phyloP scores from a whole-genome alignment of 2,888 invertebrate species.

The Criorhina ranunculi region DNA sequence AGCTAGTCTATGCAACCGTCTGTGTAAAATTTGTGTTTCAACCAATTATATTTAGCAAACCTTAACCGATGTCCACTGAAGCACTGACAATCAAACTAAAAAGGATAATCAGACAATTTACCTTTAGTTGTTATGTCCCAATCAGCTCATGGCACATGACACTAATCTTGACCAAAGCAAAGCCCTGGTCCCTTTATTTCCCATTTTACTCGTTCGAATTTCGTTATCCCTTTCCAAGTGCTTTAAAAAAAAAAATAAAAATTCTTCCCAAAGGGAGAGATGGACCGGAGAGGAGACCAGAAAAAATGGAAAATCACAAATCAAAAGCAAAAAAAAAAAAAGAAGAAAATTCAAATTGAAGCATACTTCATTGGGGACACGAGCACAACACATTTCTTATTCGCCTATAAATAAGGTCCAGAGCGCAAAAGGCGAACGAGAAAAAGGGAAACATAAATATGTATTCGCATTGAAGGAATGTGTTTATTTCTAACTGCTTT shows the following conservation, averaged over 20 bases:
- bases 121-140: slow-evolving; percentile 3
- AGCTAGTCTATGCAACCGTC: too few species aligned
- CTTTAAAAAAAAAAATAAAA: slow-evolving; percentile 17
- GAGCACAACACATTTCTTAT: slow-evolving; percentile 47
- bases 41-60: neutral
- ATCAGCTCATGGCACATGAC: slow-evolving; percentile 43
- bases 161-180: slow-evolving; percentile 51
- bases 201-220: slow-evolving; percentile 34
- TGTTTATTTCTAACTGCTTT: slow-evolving; percentile 50
- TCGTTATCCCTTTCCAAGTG: slow-evolving; percentile 30
- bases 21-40: too few species aligned
- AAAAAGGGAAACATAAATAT: slow-evolving; percentile 49
- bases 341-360: neutral
- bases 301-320: slow-evolving; percentile 64
- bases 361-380: slow-evolving; percentile 50
- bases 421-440: slow-evolving; percentile 8
- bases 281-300: too few species aligned
- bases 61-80: neutral
- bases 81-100: slow-evolving; percentile 3
- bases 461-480: slow-evolving; percentile 42
- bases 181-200: slow-evolving; percentile 24
- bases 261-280: neutral
- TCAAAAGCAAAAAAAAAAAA: slow-evolving; percentile 55
- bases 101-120: slow-evolving; percentile 18
- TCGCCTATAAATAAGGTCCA: slow-evolving; percentile 66